Base-by-base conservation (phyloP, 2,888 invertebrate genomes). In the Alsophila aescularia region DNA sequence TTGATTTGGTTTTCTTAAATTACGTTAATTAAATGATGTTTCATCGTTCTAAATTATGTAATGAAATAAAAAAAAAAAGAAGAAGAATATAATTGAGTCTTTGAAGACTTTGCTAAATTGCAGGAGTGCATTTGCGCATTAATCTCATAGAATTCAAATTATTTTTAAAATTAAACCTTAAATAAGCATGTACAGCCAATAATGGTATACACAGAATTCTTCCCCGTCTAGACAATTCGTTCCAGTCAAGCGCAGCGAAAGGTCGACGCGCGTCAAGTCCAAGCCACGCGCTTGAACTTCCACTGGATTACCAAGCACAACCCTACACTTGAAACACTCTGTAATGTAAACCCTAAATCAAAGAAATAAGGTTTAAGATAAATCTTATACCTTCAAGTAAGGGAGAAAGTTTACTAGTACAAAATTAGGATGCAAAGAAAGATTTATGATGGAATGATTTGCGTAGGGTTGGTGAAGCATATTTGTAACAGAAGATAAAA, bases 221-320 rank as follows among this genome's bases (percentile, higher is more conserved):
- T 81, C 85, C 82, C 73, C 72, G 77, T 75, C 75, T 76, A 81
- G 79, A 81, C 76, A 83, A 90, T 91, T 91, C 75, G 91, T 90
- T 90, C 84, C 87, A 83, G 83, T 79, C 77, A 71, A 81, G 89
- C 87, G 78, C 87, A 77, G 75, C 91, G 83, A 90, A 90, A 85
- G 76, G 69, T 72, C 75, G 74, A 74, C 79, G 78, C 72, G 74
- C 81, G 80, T 84, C 85, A 85, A 85, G 81, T 84, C 83, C 73
- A 71, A 69, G 83, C 80, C 87, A 87, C 85, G 87, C 83, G 84
- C 73, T 67, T 74, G 66, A 73, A 75, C 75, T 78, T 75, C 66
- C 75, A 70, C 75, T 74, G 75, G 77, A 79, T 77, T 72, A 73
- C 70, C 66, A 66, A 60, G 59, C 63, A 67, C 45, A 36, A 24